A percentile compares a stretch with the other conserved stretches of the same genome.
These are phyloP conservation scores for Phorcus lineatus DNA, from an alignment of 2,888 invertebrate genomes.

Conservation along the genomic window DNA sequence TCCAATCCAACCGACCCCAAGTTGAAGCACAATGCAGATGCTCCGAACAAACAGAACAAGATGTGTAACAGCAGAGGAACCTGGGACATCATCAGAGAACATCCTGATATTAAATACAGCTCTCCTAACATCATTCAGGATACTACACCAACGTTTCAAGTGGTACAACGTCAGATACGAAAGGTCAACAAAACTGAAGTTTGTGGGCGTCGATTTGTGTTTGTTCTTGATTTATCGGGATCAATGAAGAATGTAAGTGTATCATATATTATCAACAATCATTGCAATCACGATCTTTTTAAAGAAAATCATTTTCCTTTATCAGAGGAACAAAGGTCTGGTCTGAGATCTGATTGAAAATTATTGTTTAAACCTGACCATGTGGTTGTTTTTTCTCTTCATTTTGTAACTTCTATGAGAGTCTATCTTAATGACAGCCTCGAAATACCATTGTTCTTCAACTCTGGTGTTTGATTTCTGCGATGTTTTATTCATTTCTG, in stretches of 20 bases:
- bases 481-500: no score
- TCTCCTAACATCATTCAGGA: not conserved
- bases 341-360: no score
- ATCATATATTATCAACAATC: not conserved
- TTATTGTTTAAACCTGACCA: no score
- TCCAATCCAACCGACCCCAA: not conserved
- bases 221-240: not conserved
- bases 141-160: not conserved
- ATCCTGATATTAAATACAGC: not conserved
- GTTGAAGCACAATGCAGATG: not conserved
- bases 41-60: not conserved
- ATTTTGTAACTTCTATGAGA: no score
- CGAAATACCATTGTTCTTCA: no score
- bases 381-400: no score
- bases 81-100: not conserved
- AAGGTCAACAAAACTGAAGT: not conserved
- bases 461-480: no score
- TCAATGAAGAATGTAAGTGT: not conserved
- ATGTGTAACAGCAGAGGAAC: not conserved
- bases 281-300: not conserved
- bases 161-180: not conserved
- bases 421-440: no score
- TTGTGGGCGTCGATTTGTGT: not conserved
- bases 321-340: no score
- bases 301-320: no score